Base-by-base conservation (phyloP, 2,797 vertebrate genomes). In the Hydrolagus colliei region DNA sequence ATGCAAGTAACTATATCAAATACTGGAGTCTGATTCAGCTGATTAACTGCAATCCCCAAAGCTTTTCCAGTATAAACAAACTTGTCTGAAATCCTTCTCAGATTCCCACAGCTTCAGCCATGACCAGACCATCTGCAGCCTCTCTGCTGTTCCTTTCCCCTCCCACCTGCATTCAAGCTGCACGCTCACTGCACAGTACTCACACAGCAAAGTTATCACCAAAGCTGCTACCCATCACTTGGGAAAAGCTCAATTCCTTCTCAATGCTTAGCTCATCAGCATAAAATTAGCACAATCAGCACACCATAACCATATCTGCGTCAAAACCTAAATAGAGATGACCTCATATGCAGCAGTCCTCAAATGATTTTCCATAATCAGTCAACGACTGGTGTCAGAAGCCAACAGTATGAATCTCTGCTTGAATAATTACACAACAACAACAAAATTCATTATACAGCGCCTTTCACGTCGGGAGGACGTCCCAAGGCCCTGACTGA, bases 71-170 rank as follows among this genome's bases (percentile, higher is more conserved):
- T 18, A 10, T 18, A 68, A 68, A 67, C 79, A 41, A 4, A 12
- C 1, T 8, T 3, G 27, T 41, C 35, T 9, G 41, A 18, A 32
- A 71, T 27, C 11, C 78, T 52, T 72, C 12, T n/a, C 63, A 20
- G 86, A 86, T 35, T 63, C 35, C 59, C 85, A 22, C 59, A 67
- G 61, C 4, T 4, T 2, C 9, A 76, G 75, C 6, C 9, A 86
- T 88, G 80, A 73, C 73, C 4, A 80, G 22, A 78, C 32, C 86
- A 59, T 67, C 77, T 86, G 84, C 82, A 88, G 78, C 82, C 86
- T 75, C 82, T 87, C 63, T 11, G 9, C 10, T 68, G 32, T 18
- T n/a, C 65, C 77, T 65, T 27, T 16, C 32, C 79, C 79, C 79
- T 27, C 27, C 27, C 27, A 27, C 27, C 27, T 1, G 27, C 79